A percentile compares a stretch with the other conserved stretches of the same genome.
These are phyloP conservation scores for Epicauta chinensis DNA, from an alignment of 1,140 invertebrate species.

Conservation along the genomic window DNA sequence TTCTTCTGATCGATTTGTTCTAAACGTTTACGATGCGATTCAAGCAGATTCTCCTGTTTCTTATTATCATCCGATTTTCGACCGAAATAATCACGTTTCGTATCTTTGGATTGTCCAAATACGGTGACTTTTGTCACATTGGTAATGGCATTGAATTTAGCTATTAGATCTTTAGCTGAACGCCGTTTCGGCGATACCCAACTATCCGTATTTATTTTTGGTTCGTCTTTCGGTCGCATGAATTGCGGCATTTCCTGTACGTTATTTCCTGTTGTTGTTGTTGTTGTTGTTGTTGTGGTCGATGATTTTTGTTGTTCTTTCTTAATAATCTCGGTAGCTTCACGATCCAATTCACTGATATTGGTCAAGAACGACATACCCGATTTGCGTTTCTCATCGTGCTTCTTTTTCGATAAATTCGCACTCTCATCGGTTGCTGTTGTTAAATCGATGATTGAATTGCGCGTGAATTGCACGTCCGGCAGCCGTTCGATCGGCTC, in stretches of 20 bases:
- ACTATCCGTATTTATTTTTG: constrained; percentile 33
- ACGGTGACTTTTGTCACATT: constrained; percentile 53
- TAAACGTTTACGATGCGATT: constrained; percentile 30
- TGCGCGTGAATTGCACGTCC: constrained; percentile 41
- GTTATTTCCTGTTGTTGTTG: constrained; percentile 20
- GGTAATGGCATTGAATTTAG: constrained; percentile 57
- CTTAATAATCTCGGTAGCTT: constrained; percentile 67
- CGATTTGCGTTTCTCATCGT: constrained; percentile 51
- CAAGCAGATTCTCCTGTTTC: constrained; percentile 27
- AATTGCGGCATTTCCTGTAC: constrained; percentile 40
- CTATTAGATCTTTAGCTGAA: constrained; percentile 52
- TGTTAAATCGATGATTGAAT: constrained; percentile 35
- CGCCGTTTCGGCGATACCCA: constrained; percentile 41
- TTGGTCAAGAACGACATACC: constrained; percentile 64
- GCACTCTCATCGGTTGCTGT: constrained; percentile 41
- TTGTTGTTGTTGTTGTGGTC: neutral
- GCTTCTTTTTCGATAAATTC: constrained; percentile 38
- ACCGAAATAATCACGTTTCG: constrained; percentile 32
- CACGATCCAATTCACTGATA: constrained; percentile 72
- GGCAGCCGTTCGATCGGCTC: constrained; percentile 33
- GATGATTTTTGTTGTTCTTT: constrained; percentile 31
- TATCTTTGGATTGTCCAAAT: constrained; percentile 29
- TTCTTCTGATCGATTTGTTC: constrained; percentile 31
- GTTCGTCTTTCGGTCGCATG: constrained; percentile 35
- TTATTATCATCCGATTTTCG: constrained; percentile 24